Evolutionary conservation across 1,140 invertebrate genomes (phyloP), one percentile per base, ranked within the genome.

Genomic region (Melipona quadrifasciata): DNA sequence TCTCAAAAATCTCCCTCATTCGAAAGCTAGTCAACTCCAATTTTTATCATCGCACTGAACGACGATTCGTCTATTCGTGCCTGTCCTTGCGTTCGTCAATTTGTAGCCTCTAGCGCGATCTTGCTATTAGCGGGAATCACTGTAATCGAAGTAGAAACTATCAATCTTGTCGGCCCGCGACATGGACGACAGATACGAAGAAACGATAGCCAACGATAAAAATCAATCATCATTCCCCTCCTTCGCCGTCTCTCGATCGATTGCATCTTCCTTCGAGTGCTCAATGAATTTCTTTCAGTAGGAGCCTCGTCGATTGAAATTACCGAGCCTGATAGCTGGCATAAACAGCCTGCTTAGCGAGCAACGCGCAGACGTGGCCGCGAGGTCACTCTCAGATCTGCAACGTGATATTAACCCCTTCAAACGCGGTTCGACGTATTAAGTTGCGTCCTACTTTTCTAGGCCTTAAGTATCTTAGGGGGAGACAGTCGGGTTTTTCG

Each of bases 371-470:
- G 80, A 84, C 68, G 58, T 58, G 68, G 17, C 57, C 61, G 14
- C 78, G 79, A 87, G 86, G 86, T 84, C 70, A 21, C 70, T 58
- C 82, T 58, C n/a, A 72, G 61, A 82, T 77, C 77, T 68, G 88
- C 70, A 82, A 82, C 65, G 80, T 71, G 74, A 86, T 87, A 84
- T 79, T 77, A 83, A 89, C 47, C 74, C 39, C 65, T 87, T 85
- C 68, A 78, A n/a, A 84, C 75, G 74, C 74, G 65, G 80, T 73
- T 86, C 85, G 71, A 70, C 27, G 78, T 82, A 89, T 89, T 78
- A 85, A 81, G 70, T 88, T 82, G 51, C 83, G 77, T 34, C 51
- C 76, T 31, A 73, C 64, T 78, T 82, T 79, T 67, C 61, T 21
- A 53, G 11, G 58, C 31, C 65, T 61, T 8, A 31, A 71, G 27